Evolutionary conservation across 2,888 invertebrate genomes (phyloP).

Genomic region (Drosophila borborema): DNA sequence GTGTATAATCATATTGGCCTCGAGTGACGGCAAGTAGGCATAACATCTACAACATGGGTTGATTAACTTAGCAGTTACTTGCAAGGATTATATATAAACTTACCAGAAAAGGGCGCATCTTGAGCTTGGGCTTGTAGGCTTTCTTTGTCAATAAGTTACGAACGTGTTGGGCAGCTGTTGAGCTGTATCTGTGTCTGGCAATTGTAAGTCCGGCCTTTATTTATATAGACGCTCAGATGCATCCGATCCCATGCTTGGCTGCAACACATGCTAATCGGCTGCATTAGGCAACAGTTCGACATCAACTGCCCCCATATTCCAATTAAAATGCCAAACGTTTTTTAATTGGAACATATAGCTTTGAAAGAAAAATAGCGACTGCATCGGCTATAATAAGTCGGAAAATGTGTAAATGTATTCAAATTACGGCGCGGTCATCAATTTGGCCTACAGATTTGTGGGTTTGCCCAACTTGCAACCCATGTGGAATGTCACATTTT

Average conservation of each 20-base stretch:
- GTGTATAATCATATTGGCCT: constrained; percentile 75
- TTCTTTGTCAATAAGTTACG: constrained; percentile 21
- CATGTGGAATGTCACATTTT: constrained; percentile 19
- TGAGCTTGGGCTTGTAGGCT: constrained; percentile 43
- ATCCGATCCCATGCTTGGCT: constrained; percentile 13
- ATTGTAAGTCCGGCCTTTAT: constrained; percentile 51
- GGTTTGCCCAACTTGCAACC: constrained; percentile 29
- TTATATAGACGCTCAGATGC: constrained; percentile 50
- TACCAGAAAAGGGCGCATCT: constrained; percentile 79
- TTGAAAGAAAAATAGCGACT: constrained; percentile 26
- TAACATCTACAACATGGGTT: constrained; percentile 54
- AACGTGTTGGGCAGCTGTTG: constrained; percentile 58
- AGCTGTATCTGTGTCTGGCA: constrained; percentile 55
- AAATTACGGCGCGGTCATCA: constrained; percentile 48
- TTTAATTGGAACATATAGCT: constrained; percentile 68
- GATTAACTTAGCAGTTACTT: neutral
- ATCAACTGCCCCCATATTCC: constrained; percentile 45
- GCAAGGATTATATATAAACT: constrained; percentile 26
- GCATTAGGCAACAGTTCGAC: constrained; percentile 42
- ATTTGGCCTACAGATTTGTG: constrained; percentile 35
- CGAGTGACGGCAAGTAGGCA: constrained; percentile 66
- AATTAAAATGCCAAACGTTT: constrained; percentile 62
- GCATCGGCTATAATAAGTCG: constrained; percentile 31
- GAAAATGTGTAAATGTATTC: constrained; percentile 69
- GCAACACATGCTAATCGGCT: constrained; percentile 48